Evolutionary conservation across 2,888 invertebrate species (phyloP).

Genomic region (Drosophila aldrichi): DNA sequence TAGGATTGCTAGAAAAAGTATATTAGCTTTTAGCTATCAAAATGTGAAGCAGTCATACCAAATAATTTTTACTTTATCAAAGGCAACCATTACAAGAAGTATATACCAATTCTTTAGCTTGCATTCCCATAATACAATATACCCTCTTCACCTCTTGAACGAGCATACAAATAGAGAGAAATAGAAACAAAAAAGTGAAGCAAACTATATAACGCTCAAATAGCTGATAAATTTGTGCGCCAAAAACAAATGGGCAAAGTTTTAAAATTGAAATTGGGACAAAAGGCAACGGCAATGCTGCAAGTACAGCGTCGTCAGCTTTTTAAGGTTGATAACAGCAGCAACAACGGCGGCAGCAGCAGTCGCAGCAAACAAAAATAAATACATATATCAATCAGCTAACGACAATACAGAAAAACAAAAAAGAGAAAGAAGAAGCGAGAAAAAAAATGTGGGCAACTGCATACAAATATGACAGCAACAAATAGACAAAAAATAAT

Average conservation of each 20-base stretch:
- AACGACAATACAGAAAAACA: slow-evolving; percentile 55
- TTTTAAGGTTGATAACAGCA: slow-evolving; percentile 28
- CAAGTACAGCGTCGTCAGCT: slow-evolving; percentile 43
- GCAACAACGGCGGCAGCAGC: not conserved
- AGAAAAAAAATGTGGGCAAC: slow-evolving; percentile 27
- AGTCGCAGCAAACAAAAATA: slow-evolving; percentile 36
- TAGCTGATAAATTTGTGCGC: slow-evolving; percentile 75
- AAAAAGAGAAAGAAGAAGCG: slow-evolving; percentile 2
- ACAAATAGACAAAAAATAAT: slow-evolving; percentile 64
- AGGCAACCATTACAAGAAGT: too few relatives aligned
- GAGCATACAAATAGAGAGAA: not conserved
- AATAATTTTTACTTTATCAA: too few relatives aligned
- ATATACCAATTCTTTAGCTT: too few relatives aligned
- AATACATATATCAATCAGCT: slow-evolving; percentile 79
- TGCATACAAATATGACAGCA: slow-evolving; percentile 71
- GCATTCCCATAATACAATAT: not conserved
- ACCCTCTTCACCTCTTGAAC: not conserved
- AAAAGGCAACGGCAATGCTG: slow-evolving; percentile 60
- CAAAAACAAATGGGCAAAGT: slow-evolving; percentile 76
- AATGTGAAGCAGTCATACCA: too few relatives aligned
- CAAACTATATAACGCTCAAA: slow-evolving; percentile 56
- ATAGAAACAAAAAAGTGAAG: slow-evolving; percentile 9
- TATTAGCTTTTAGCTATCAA: too few relatives aligned
- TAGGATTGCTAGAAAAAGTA: too few relatives aligned
- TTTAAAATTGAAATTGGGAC: slow-evolving; percentile 77